Evolutionary conservation across 2,113 vertebrate genomes (phyloP).

Genomic region (Bostrychus sinensis): DNA sequence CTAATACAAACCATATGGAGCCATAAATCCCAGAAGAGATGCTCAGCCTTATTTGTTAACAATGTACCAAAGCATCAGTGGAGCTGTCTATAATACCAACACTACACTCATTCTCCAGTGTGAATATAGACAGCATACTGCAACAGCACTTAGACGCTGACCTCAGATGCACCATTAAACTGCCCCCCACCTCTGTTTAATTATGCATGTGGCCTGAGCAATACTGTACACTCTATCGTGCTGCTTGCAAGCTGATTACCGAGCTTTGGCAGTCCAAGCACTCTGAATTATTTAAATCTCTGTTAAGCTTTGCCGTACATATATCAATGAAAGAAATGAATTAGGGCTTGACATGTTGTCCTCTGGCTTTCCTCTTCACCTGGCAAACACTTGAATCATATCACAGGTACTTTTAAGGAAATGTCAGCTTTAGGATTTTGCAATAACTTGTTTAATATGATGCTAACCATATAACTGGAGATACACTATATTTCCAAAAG

Average conservation of each 20-base stretch:
- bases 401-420: constrained; percentile 55
- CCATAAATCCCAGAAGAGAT: constrained; percentile 47
- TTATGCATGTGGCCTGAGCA: constrained; percentile 81
- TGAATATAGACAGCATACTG: constrained; percentile 41
- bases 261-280: constrained; percentile 81
- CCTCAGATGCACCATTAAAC: constrained; percentile 70
- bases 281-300: constrained; percentile 91
- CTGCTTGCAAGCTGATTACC: constrained; percentile 83
- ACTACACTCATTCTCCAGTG: constrained; percentile 44
- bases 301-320: constrained; percentile 80
- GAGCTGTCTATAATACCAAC: constrained; percentile 12
- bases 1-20: constrained; percentile 64
- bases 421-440: constrained; percentile 48
- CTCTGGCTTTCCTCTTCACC: constrained; percentile 52
- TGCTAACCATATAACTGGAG: too few species aligned
- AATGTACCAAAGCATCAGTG: constrained; percentile 13
- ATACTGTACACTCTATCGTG: constrained; percentile 67
- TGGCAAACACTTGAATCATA: constrained; percentile 55
- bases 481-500: too few species aligned
- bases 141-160: constrained; percentile 23
- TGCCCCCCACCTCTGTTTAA: constrained; percentile 73
- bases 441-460: too few species aligned
- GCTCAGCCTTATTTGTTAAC: constrained; percentile 36
- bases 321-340: constrained; percentile 82
- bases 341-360: constrained; percentile 72